phyloP scores from a whole-genome alignment of 1,140 invertebrate genomes.

The Drosophila santomea region DNA sequence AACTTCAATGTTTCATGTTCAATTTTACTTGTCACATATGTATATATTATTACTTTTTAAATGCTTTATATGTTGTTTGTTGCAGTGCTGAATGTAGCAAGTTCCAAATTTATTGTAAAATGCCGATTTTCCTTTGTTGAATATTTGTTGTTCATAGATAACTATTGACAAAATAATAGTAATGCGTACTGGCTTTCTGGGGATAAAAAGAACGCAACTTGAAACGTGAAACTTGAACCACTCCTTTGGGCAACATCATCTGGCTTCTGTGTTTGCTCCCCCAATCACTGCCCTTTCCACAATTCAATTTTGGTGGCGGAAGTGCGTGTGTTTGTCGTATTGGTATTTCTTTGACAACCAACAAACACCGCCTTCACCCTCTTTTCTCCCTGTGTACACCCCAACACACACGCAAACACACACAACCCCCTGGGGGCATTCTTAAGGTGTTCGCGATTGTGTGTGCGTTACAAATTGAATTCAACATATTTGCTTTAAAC shows the following conservation, averaged over 20 bases:
- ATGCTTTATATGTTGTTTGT: too few species aligned
- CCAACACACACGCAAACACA: neutral
- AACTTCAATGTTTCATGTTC: too few species aligned
- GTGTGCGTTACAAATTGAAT: conserved; percentile 68
- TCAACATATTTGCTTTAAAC: conserved; percentile 75
- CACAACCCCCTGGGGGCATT: conserved; percentile 10
- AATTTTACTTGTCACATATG: too few species aligned
- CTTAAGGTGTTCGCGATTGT: conserved; percentile 26
- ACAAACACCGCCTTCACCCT: conserved; percentile 18
- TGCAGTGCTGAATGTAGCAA: too few species aligned
- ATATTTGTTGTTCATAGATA: too few species aligned
- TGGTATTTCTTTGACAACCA: conserved; percentile 60
- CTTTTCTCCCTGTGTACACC: neutral
- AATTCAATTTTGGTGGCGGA: conserved; percentile 5
- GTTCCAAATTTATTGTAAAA: too few species aligned
- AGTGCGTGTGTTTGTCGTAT: conserved; percentile 62
- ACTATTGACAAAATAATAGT: too few species aligned
- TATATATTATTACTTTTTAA: too few species aligned
- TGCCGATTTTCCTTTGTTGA: too few species aligned
- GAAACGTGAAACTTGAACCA: too few species aligned
- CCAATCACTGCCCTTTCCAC: conserved; percentile 6
- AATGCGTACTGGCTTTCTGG: too few species aligned
- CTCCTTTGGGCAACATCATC: neutral
- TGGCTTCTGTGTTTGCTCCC: neutral
- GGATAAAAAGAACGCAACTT: too few species aligned